Base-by-base conservation (phyloP, 2,797 vertebrate genomes). In the Typhlichthys subterraneus region DNA sequence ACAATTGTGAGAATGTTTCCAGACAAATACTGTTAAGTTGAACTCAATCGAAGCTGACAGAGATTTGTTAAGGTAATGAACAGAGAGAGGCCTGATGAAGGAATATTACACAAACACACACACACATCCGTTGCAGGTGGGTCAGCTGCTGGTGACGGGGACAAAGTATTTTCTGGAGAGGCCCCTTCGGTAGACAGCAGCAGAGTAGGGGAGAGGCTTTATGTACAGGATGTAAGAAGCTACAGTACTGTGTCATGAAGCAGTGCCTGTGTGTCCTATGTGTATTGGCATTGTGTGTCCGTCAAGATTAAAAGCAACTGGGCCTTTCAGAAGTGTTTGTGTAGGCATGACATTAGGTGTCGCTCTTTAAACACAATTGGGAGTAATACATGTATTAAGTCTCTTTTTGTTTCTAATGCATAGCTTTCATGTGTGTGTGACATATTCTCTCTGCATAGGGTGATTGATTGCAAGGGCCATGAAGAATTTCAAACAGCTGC, bases 61-160 rank as follows among this genome's bases (percentile, higher is more conserved):
- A 54, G 10, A 1, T 3, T 7, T 29, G 17, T 48, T 48, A 4
- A 58, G 23, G 8, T 9, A 14, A 8, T 45, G 17, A 8, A 42
- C 38, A 17, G 55, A 9, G 45, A 15, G 55, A 10, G 45, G 12
- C 45, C 45, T 46, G 17, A 46, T 12, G 8, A 13, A 48, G 45
- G 17, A 48, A 14, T 48, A 49, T 49, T 46, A 10, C 45, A 48
- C 15, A 45, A 19, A 54, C 51, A 8, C 12, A 6, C 5, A 59
- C 54, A 51, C 63, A 59, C 66, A 52, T 8, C 47, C 5, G n/a
- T 55, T 70, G 69, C 82, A 85, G 82, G 79, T 85, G 72, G 68
- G 70, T 77, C 79, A 67, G 86, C 77, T 85, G 79, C 51, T 77
- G 17, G 1, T 74, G 83, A 71, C 79, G 71, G 53, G 15, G 52